Percentiles rank a stretch among this genome's conserved stretches.
These are phyloP conservation scores for Cephus sareptanus DNA, from an alignment of 2,888 invertebrate genomes.

Conservation along the genomic window DNA sequence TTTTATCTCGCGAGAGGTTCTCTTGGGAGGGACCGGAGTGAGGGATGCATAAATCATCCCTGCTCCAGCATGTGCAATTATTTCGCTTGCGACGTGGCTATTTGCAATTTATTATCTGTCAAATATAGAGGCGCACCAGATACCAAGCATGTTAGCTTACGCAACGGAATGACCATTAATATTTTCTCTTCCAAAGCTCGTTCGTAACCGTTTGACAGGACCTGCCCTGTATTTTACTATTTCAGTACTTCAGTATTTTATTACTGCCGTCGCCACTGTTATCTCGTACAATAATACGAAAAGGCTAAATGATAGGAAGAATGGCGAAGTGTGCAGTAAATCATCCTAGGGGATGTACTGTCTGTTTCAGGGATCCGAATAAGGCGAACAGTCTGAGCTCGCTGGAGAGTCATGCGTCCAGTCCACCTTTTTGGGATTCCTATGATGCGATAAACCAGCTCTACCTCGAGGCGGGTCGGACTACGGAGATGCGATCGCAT, in stretches of 20 bases:
- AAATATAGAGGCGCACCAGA: neutral
- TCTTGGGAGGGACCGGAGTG: neutral
- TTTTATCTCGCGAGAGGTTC: neutral
- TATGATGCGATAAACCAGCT: slow-evolving; percentile 92
- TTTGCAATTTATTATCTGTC: neutral
- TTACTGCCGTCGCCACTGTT: neutral
- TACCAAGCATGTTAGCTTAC: neutral
- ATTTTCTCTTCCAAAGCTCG: neutral
- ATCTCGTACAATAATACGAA: neutral
- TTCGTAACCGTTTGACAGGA: neutral
- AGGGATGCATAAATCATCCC: neutral
- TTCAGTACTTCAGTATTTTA: neutral
- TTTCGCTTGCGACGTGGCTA: neutral
- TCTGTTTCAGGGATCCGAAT: slow-evolving; percentile 76
- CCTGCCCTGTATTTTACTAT: too few relatives aligned
- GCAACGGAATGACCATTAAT: neutral
- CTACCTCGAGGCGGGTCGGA: slow-evolving; percentile 74
- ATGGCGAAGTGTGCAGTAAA: neutral
- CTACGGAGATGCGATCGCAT: slow-evolving; percentile 84
- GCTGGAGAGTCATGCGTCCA: slow-evolving; percentile 62
- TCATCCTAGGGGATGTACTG: slow-evolving; percentile 3
- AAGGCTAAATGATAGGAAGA: neutral
- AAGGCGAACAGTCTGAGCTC: slow-evolving; percentile 66
- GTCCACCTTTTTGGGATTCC: slow-evolving; percentile 87
- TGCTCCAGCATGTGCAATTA: neutral